Percentiles rank a stretch among this genome's conserved stretches.
phyloP scores from a whole-genome alignment of 2,113 vertebrate genomes.

The Pelvicachromis taeniatus region DNA sequence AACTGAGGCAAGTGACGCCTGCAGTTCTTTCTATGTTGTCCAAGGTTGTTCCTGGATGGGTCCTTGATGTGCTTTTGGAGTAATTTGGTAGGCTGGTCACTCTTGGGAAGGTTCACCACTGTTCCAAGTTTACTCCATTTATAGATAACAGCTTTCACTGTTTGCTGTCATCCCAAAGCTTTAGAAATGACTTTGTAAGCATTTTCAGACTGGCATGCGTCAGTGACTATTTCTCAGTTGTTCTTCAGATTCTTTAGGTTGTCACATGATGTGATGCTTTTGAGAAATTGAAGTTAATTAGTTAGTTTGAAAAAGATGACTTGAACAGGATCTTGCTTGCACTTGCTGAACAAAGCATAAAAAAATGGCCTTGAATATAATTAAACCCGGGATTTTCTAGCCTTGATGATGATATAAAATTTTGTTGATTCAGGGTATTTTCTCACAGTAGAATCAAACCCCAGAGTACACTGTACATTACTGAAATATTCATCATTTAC shows the following conservation, averaged over 20 bases:
- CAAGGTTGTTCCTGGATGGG: neutral
- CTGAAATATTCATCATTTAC: constrained; percentile 8
- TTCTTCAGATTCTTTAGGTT: neutral
- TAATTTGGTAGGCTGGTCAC: neutral
- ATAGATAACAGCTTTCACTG: neutral
- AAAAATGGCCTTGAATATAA: neutral
- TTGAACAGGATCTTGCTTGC: neutral
- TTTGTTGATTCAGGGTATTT: neutral
- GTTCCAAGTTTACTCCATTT: neutral
- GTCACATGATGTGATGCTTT: accelerated
- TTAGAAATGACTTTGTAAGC: neutral
- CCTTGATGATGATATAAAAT: neutral
- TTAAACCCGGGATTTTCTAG: neutral
- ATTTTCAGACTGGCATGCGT: neutral
- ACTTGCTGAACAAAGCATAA: neutral
- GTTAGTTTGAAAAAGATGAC: neutral
- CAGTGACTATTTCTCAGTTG: neutral
- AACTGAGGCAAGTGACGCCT: neutral
- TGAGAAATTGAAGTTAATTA: neutral
- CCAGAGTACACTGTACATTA: neutral
- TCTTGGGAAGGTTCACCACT: neutral
- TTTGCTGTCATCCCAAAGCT: neutral
- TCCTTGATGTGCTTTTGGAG: neutral
- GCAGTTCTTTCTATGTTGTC: neutral
- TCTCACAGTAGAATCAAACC: neutral